phyloP scores from a whole-genome alignment of 2,888 invertebrate species.

The Cheilosia variabilis region DNA sequence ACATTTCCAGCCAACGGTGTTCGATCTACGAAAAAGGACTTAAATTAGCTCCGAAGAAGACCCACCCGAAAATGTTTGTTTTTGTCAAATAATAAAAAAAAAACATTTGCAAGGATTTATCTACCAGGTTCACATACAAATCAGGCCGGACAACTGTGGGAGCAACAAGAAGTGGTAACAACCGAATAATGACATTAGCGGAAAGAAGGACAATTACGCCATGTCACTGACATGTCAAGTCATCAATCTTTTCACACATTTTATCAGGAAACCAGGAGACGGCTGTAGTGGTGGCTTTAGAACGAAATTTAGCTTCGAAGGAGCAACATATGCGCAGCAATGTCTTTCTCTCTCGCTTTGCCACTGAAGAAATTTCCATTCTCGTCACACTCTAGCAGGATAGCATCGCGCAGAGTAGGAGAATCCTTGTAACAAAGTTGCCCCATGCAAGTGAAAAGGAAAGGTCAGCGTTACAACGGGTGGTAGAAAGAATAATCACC shows the following conservation, averaged over 20 bases:
- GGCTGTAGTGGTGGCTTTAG: constrained; percentile 7
- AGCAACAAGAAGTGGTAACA: not conserved
- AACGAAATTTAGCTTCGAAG: not conserved
- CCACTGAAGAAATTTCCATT: constrained; percentile 81
- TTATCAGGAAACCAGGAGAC: constrained; percentile 81
- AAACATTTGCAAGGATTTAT: constrained; percentile 39
- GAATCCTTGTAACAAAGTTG: constrained; percentile 37
- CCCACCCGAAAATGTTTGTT: not conserved
- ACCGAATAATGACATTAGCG: constrained; percentile 20
- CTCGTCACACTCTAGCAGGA: constrained; percentile 82
- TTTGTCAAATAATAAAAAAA: constrained; percentile 39
- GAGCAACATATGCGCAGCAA: constrained; percentile 6
- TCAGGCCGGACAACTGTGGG: not conserved
- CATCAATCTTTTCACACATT: constrained; percentile 83
- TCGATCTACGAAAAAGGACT: not conserved
- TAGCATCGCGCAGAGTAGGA: constrained; percentile 50
- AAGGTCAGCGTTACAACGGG: constrained; percentile 32
- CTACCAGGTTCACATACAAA: constrained; percentile 61
- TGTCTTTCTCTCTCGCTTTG: constrained; percentile 47
- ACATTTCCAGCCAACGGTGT: not conserved
- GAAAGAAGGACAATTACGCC: constrained; percentile 58
- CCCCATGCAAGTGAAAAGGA: constrained; percentile 62
- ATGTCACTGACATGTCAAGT: constrained; percentile 84
- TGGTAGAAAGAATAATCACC: not conserved
- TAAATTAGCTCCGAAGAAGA: not conserved